Percentiles rank a stretch among this genome's conserved stretches.
Conservation (phyloP, 2,888 invertebrate genomes). For the Encarsia formosa region DNA sequence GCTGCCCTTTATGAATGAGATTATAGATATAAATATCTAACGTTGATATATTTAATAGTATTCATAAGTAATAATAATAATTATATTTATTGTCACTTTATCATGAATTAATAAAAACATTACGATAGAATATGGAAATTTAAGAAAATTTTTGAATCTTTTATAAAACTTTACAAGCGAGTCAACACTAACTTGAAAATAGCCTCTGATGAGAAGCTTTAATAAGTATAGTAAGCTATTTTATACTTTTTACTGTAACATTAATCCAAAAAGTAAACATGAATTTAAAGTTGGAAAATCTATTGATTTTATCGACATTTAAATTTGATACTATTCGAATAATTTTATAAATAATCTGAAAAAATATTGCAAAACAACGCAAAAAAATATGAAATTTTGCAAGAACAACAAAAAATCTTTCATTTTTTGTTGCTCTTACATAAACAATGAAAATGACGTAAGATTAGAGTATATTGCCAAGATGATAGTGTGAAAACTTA, state of each 20-base stretch:
- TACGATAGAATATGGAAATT: constrained; percentile 40
- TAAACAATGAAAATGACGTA: no score
- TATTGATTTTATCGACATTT: constrained; percentile 22
- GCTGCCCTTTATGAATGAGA: constrained; percentile 26
- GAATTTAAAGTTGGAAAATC: no score
- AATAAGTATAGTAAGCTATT: no score
- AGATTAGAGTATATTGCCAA: no score
- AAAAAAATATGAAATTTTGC: not conserved
- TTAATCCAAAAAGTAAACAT: no score
- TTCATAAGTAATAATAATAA: constrained; percentile 23
- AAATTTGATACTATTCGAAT: constrained; percentile 19
- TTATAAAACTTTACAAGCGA: no score
- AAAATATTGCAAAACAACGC: constrained; percentile 12
- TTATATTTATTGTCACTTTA: constrained; percentile 46
- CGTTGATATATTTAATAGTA: constrained; percentile 16
- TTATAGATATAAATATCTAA: constrained; percentile 1
- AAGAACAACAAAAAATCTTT: not conserved
- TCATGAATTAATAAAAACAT: constrained; percentile 35
- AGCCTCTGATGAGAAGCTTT: no score
- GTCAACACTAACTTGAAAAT: no score
- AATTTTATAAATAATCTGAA: constrained; percentile 23
- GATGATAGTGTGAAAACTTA: constrained; percentile 36
- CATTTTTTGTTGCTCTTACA: no score
- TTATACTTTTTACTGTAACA: no score
- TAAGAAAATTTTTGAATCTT: constrained; percentile 28